Evolutionary conservation across 2,113 vertebrate species (phyloP).

Genomic region (Athene noctua): DNA sequence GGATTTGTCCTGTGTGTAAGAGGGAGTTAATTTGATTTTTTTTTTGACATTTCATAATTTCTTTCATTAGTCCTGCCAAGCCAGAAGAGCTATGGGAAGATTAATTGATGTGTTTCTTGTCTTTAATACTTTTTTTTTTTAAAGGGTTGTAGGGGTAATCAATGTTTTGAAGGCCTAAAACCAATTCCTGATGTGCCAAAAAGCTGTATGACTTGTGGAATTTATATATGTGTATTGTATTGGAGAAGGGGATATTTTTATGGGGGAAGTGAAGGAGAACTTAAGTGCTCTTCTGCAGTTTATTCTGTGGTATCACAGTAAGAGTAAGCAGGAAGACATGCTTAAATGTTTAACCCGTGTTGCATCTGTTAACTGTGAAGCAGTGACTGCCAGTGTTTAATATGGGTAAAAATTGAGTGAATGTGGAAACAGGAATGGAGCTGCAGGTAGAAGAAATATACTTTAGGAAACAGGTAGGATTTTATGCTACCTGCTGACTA

Average conservation of each 20-base stretch:
- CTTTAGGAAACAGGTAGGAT: not conserved
- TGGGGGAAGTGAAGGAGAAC: not conserved
- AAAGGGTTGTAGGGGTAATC: not conserved
- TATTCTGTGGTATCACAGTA: not conserved
- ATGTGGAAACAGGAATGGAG: not conserved
- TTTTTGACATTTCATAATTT: not conserved
- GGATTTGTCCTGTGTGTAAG: not conserved
- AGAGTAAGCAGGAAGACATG: not conserved
- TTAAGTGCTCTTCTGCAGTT: not conserved
- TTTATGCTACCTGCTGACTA: not conserved
- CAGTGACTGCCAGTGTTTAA: not conserved
- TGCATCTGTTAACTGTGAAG: not conserved
- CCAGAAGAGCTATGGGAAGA: accelerated
- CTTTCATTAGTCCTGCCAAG: not conserved
- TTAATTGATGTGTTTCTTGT: not conserved
- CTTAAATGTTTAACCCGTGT: not conserved
- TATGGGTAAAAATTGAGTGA: not conserved
- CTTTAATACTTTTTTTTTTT: not conserved
- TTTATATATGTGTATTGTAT: not conserved
- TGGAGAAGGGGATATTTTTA: not conserved
- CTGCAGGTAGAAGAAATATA: not conserved
- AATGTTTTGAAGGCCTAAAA: not conserved
- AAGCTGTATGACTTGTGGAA: not conserved
- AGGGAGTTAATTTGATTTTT: not conserved
- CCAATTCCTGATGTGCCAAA: not conserved